These are phyloP conservation scores for Elephantulus edwardii DNA, from an alignment of 2,113 vertebrate genomes.

Conservation along the genomic window DNA sequence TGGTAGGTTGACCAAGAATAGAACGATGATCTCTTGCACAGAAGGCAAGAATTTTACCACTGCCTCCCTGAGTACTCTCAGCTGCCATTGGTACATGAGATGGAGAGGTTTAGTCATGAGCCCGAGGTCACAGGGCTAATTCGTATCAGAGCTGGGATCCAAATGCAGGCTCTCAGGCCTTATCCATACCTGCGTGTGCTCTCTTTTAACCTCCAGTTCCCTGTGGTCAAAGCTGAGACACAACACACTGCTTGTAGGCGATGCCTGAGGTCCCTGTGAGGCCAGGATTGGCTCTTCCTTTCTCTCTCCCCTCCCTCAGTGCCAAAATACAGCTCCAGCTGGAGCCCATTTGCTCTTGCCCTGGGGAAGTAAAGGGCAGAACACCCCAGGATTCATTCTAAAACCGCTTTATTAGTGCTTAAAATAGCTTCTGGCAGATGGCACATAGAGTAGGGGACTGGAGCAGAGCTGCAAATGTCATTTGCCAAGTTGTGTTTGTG, in stretches of 20 bases:
- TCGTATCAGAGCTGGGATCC: neutral
- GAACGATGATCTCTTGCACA: neutral
- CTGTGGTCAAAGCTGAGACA: neutral
- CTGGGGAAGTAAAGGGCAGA: conserved; percentile 69
- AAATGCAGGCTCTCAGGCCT: neutral
- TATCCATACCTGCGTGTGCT: neutral
- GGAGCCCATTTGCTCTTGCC: conserved; percentile 43
- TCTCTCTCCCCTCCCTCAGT: conserved; percentile 1
- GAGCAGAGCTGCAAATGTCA: conserved; percentile 73
- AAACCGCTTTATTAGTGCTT: conserved; percentile 84
- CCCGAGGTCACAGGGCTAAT: neutral
- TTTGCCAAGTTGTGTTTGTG: conserved; percentile 66
- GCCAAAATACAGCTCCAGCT: conserved; percentile 34
- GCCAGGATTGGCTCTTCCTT: neutral
- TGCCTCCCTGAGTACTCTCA: neutral
- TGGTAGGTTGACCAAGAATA: neutral
- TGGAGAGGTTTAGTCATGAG: neutral
- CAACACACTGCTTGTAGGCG: neutral
- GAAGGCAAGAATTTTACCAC: neutral
- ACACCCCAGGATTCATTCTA: conserved; percentile 75
- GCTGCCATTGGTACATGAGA: neutral
- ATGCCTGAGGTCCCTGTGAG: neutral
- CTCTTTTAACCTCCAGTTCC: neutral
- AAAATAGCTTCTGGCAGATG: conserved; percentile 85
- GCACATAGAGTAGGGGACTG: conserved; percentile 68